Evolutionary conservation across 2,888 invertebrate genomes (phyloP).

Genomic region (Volucella zonaria): DNA sequence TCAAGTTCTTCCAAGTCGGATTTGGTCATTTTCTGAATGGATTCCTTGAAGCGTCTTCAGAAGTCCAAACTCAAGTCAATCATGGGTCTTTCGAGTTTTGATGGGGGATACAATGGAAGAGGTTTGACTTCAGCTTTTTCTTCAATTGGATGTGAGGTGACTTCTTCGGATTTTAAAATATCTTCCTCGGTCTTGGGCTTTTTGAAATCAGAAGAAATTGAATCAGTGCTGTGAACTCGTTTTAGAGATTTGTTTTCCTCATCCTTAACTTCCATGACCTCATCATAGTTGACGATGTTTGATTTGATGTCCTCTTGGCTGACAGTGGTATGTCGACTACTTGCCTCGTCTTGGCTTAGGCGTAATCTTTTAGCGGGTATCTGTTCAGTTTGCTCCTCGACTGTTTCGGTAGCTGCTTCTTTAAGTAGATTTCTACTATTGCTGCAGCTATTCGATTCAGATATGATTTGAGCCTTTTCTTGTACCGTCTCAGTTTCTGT

Average conservation of each 20-base stretch:
- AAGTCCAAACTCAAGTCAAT: slow-evolving; percentile 78
- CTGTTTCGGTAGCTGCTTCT: slow-evolving; percentile 55
- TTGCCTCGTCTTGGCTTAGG: slow-evolving; percentile 73
- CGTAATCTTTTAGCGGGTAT: slow-evolving; percentile 76
- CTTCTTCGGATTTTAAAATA: slow-evolving; percentile 27
- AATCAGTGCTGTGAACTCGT: slow-evolving; percentile 55
- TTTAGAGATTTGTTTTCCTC: slow-evolving; percentile 49
- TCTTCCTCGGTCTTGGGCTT: slow-evolving; percentile 74
- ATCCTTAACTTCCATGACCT: slow-evolving; percentile 25
- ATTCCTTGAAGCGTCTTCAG: slow-evolving; percentile 80
- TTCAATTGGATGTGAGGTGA: not conserved
- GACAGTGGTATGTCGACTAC: slow-evolving; percentile 38
- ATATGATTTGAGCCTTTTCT: slow-evolving; percentile 57
- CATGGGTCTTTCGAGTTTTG: slow-evolving; percentile 75
- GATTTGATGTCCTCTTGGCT: slow-evolving; percentile 53
- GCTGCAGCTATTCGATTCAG: slow-evolving; percentile 78
- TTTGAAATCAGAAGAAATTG: slow-evolving; percentile 43
- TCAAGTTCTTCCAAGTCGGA: slow-evolving; percentile 89
- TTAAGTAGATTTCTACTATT: slow-evolving; percentile 78
- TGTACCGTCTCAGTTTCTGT: not conserved
- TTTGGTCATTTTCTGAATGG: slow-evolving; percentile 84
- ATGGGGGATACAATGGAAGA: slow-evolving; percentile 77
- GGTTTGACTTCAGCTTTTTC: slow-evolving; percentile 67
- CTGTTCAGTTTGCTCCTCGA: slow-evolving; percentile 51
- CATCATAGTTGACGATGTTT: slow-evolving; percentile 38